Evolutionary conservation across 2,113 vertebrate species (phyloP), one percentile per base, ranked within the genome.

Genomic region (Zapornia atra): DNA sequence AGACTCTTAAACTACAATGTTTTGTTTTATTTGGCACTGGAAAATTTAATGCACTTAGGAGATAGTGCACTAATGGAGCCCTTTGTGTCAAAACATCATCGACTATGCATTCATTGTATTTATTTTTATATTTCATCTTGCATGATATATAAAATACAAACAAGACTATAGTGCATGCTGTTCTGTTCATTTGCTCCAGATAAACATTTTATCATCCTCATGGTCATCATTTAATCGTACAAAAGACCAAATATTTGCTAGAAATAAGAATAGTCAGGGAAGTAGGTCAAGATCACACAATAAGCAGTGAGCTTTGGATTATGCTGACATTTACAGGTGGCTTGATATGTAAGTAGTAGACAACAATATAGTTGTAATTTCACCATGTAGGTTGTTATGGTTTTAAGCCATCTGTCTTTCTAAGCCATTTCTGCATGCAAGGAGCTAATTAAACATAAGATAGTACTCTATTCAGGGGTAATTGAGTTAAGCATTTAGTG

Each of bases 271-370:
- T 7, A 53, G 22, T 38, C 24, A 36, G 25, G 40, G 48, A 94
- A 88, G 50, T 60, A 77, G 90, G 90, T 94, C 85, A 96, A 86
- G 79, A 93, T 46, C 33, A 85, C 40, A 50, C 7, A 82, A 33
- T 13, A 61, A 56, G 19, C 9, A 59, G 17, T 0, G 5, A 63
- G 50, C 8, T 94, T 79, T 86, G 59, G 31, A 15, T 90, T 11
- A 24, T 42, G 31, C 5, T 83, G 69, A 63, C 31, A 18, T 81
- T 82, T 88, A 57, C 14, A 85, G 22, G 36, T 64, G 34, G 14
- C 33, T 10, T 40, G 19, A 77, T 69, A 53, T 0, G 0, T 38
- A 24, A 88, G 22, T 11, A 59, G 42, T 31, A 71, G 42, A 75
- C 60, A 84, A 68, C 13, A 56, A 54, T 33, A n/a, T 12, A 85